Conservation (phyloP, 2,888 invertebrate species). For the Ochropleura leucogaster region DNA sequence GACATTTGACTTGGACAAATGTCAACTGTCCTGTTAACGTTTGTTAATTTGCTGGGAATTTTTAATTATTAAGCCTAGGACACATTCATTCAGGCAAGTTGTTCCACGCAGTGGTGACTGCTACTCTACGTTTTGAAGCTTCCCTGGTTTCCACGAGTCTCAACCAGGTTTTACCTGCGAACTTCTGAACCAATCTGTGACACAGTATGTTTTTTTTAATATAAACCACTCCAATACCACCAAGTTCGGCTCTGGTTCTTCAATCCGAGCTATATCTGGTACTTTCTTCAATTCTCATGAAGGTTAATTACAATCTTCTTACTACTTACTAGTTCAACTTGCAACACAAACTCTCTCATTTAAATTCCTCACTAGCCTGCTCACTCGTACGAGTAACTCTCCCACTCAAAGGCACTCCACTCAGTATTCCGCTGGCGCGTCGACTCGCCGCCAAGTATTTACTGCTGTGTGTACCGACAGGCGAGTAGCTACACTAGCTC, state of each 20-base stretch:
- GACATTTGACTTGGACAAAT: constrained; percentile 3
- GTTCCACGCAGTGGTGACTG: neutral
- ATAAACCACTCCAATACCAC: neutral
- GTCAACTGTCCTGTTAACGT: neutral
- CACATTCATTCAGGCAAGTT: neutral
- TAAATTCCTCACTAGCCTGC: constrained; percentile 34
- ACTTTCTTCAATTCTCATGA: neutral
- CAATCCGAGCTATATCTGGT: neutral
- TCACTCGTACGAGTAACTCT: constrained; percentile 54
- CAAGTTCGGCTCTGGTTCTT: neutral
- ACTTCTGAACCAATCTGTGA: neutral
- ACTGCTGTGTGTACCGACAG: constrained; percentile 53
- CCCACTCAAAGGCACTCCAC: constrained; percentile 45
- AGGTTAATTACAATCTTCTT: neutral
- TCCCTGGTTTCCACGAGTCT: neutral
- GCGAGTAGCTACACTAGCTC: constrained; percentile 44
- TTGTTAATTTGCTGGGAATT: neutral
- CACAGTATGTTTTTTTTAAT: neutral
- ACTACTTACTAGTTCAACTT: neutral
- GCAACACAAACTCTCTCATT: constrained; percentile 25
- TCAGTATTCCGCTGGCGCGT: constrained; percentile 65
- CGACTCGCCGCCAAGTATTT: constrained; percentile 63
- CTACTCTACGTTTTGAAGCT: neutral
- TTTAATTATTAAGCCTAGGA: neutral
- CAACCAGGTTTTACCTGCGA: neutral